Percentiles rank a stretch among this genome's conserved stretches.
phyloP scores from a whole-genome alignment of 2,113 vertebrate genomes.

The Pantherophis guttatus region DNA sequence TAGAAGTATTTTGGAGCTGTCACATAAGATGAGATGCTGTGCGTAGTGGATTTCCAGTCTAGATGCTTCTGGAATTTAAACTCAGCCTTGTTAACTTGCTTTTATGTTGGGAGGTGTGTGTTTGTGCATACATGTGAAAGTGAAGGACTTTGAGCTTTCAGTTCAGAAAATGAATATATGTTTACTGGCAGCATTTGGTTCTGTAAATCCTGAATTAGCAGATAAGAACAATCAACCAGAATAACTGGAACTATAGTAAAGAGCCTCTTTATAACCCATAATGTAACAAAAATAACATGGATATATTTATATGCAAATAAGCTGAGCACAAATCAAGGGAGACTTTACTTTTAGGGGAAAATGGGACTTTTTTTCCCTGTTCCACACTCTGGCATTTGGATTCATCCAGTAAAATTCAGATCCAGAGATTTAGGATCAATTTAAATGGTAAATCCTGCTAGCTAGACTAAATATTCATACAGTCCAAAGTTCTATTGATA shows the following conservation, averaged over 20 bases:
- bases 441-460: neutral
- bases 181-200: neutral
- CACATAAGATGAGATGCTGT: neutral
- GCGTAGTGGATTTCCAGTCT: neutral
- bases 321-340: neutral
- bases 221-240: neutral
- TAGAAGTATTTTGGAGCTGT: neutral
- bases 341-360: neutral
- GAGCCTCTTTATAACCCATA: neutral
- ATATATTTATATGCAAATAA: neutral
- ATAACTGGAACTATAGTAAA: neutral
- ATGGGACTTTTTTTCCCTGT: neutral
- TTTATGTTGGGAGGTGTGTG: neutral
- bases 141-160: neutral
- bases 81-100: neutral
- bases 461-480: neutral
- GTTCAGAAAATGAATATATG: neutral
- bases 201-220: neutral
- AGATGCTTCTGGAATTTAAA: neutral
- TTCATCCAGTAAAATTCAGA: neutral
- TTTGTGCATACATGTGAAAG: neutral
- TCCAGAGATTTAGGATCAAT: neutral
- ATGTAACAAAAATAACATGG: neutral
- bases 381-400: neutral
- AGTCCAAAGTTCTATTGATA: neutral